A percentile compares a stretch with the other conserved stretches of the same genome.
These are phyloP conservation scores for Tringa solitaria DNA, from an alignment of 2,113 vertebrate species.

Conservation along the genomic window DNA sequence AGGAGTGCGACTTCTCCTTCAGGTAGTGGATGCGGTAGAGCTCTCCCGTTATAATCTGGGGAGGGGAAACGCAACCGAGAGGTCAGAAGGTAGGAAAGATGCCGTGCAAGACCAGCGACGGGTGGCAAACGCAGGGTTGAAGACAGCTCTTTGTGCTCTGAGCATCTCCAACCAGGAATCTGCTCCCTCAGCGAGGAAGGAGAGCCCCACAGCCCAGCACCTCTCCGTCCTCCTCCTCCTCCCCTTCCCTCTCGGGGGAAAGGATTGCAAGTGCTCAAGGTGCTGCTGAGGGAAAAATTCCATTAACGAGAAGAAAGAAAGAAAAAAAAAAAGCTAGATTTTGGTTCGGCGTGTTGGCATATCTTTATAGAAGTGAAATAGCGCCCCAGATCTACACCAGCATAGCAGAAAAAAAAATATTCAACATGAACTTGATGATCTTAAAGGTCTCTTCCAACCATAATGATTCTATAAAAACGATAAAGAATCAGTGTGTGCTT, in stretches of 20 bases:
- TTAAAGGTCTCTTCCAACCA: too few species aligned
- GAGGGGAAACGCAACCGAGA: background rate
- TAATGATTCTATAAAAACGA: too few species aligned
- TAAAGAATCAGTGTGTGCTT: background rate
- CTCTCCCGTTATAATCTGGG: slow-evolving; percentile 93
- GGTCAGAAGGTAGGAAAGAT: background rate
- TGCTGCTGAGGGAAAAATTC: background rate
- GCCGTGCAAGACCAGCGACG: background rate
- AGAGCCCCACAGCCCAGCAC: accelerated
- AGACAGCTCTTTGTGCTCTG: background rate
- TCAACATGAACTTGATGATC: too few species aligned
- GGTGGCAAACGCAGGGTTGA: background rate
- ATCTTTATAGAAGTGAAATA: background rate
- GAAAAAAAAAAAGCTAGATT: background rate
- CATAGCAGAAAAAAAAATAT: background rate
- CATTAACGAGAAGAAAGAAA: background rate
- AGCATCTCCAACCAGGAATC: background rate
- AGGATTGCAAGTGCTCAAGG: accelerated
- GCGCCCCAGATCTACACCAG: background rate
- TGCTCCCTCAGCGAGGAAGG: background rate
- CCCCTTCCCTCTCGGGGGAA: background rate
- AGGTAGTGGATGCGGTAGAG: slow-evolving; percentile 93
- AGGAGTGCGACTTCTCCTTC: slow-evolving; percentile 88
- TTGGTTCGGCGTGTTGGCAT: accelerated
- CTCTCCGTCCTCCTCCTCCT: background rate